phyloP scores from a whole-genome alignment of 2,888 invertebrate species.

The Dusona sp. region DNA sequence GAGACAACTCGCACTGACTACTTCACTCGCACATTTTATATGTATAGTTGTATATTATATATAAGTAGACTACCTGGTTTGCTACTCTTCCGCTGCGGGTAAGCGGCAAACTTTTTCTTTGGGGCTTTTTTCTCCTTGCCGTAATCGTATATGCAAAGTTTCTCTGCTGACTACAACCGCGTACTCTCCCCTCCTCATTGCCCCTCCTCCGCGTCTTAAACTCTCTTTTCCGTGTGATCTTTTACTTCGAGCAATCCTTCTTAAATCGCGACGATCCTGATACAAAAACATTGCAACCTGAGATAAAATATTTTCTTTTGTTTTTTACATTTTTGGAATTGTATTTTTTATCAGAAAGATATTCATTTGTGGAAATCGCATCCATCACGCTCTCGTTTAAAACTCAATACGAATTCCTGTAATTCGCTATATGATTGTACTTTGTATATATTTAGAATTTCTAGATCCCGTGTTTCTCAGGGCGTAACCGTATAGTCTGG shows the following conservation, averaged over 20 bases:
- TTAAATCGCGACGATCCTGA: background rate
- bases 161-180: slow-evolving; percentile 21
- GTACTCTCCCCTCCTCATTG: slow-evolving; percentile 3
- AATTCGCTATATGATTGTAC: background rate
- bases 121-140: slow-evolving; percentile 37
- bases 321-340: background rate
- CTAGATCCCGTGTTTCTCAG: slow-evolving; percentile 74
- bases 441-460: slow-evolving; percentile 57
- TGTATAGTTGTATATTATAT: slow-evolving; percentile 25
- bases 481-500: slow-evolving; percentile 81
- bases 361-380: background rate
- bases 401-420: background rate
- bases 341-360: background rate
- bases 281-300: slow-evolving; percentile 1
- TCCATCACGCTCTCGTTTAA: background rate
- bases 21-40: slow-evolving; percentile 22
- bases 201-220: background rate
- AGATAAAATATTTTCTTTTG: background rate
- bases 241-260: background rate
- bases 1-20: slow-evolving; percentile 59
- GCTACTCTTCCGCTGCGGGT: slow-evolving; percentile 53
- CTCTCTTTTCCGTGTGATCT: slow-evolving; percentile 16
- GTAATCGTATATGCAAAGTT: slow-evolving; percentile 65
- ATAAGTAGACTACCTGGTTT: slow-evolving; percentile 17
- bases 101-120: slow-evolving; percentile 52